Evolutionary conservation across 1,140 invertebrate genomes (phyloP).

Genomic region (Heliconius hermathena): DNA sequence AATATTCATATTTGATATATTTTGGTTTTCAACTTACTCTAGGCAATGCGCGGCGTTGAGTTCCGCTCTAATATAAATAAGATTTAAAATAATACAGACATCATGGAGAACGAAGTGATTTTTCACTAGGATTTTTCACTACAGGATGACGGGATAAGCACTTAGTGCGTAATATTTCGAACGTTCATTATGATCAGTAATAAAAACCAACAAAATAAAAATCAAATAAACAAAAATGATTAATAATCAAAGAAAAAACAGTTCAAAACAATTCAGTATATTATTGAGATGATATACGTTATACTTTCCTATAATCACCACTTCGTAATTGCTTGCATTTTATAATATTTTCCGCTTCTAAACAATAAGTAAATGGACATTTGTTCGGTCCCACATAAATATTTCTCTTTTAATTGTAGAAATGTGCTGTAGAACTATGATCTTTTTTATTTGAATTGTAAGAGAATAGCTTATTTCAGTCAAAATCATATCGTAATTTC

Average conservation of each 20-base stretch:
- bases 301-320: not conserved
- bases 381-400: not conserved
- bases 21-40: not conserved
- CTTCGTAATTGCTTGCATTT: not conserved
- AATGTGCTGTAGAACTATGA: not conserved
- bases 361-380: not conserved
- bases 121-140: too few species aligned
- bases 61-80: too few species aligned
- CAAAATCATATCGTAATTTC: not conserved
- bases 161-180: too few species aligned
- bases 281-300: not conserved
- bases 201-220: too few species aligned
- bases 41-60: too few species aligned
- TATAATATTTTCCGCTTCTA: not conserved
- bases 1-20: not conserved
- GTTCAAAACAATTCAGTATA: not conserved
- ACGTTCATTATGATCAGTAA: too few species aligned
- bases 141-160: too few species aligned
- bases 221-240: too few species aligned
- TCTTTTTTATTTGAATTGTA: not conserved
- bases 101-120: too few species aligned
- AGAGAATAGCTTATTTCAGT: not conserved
- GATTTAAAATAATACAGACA: too few species aligned
- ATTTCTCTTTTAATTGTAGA: not conserved
- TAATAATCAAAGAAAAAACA: not conserved